These are phyloP conservation scores for Platycheirus rosarum DNA, from an alignment of 2,888 invertebrate genomes.

Conservation along the genomic window DNA sequence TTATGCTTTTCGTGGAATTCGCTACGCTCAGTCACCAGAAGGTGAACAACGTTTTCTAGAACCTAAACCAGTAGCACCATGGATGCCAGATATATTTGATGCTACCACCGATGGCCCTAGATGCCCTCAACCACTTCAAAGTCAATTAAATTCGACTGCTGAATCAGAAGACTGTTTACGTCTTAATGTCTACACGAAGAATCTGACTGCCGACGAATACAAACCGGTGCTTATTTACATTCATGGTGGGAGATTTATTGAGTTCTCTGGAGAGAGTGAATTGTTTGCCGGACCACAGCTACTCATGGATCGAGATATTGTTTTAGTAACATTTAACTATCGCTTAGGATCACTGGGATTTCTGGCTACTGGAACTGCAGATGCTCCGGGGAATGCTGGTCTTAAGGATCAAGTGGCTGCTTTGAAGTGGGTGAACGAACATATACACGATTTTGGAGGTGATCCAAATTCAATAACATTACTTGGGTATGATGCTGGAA, in stretches of 20 bases:
- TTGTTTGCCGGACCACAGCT: constrained; percentile 83
- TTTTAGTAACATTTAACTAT: constrained; percentile 87
- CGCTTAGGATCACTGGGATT: constrained; percentile 84
- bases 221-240: constrained; percentile 86
- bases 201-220: constrained; percentile 61
- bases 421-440: constrained; percentile 86
- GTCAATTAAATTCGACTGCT: constrained; percentile 76
- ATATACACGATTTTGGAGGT: constrained; percentile 87
- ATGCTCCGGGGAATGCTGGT: constrained; percentile 88
- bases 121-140: constrained; percentile 82
- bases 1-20: constrained; percentile 80
- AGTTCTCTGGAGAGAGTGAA: constrained; percentile 84
- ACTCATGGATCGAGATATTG: constrained; percentile 86
- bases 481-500: constrained; percentile 85
- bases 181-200: constrained; percentile 84
- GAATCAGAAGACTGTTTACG: constrained; percentile 85
- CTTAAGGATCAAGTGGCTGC: constrained; percentile 88
- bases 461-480: constrained; percentile 86
- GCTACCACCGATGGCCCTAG: constrained; percentile 85
- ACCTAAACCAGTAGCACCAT: constrained; percentile 83
- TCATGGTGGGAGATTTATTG: constrained; percentile 87
- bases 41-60: constrained; percentile 79
- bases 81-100: constrained; percentile 83
- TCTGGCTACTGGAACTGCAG: constrained; percentile 86
- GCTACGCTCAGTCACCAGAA: constrained; percentile 80